These are phyloP conservation scores for Stegostoma tigrinum DNA, from an alignment of 2,113 vertebrate genomes.

Conservation along the genomic window DNA sequence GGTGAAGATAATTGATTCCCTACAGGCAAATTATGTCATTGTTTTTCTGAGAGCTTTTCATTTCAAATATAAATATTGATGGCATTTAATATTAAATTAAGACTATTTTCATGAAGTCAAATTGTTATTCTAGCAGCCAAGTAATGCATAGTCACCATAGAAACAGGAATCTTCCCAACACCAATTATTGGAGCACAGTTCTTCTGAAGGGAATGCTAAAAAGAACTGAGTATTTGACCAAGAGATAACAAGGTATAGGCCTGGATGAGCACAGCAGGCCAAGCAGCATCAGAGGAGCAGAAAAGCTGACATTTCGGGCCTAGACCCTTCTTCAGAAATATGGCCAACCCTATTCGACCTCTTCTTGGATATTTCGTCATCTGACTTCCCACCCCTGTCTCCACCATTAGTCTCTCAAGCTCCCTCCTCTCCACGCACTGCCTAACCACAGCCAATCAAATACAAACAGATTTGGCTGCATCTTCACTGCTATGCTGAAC, in stretches of 20 bases:
- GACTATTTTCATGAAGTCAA: background rate
- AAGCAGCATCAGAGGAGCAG: too few relatives aligned
- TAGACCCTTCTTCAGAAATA: too few relatives aligned
- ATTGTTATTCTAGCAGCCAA: background rate
- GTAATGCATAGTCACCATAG: background rate
- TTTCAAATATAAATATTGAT: slow-evolving; percentile 12
- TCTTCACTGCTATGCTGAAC: background rate
- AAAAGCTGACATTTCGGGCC: too few relatives aligned
- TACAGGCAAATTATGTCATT: background rate
- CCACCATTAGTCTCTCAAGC: background rate
- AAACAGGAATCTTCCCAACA: background rate
- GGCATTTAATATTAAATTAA: background rate
- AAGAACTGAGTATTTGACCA: background rate
- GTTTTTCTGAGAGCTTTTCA: background rate
- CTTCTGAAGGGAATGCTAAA: background rate
- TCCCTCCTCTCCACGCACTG: background rate
- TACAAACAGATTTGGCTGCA: background rate
- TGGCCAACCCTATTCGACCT: background rate
- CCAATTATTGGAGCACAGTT: background rate
- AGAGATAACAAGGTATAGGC: too few relatives aligned
- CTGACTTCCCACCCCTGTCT: background rate
- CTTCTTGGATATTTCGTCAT: background rate
- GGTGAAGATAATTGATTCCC: background rate
- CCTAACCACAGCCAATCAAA: background rate
- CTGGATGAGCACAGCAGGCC: too few relatives aligned